A percentile compares a stretch with the other conserved stretches of the same genome.
Evolutionary conservation across 2,888 invertebrate species (phyloP).

Genomic region (Callyntrura sp.): DNA sequence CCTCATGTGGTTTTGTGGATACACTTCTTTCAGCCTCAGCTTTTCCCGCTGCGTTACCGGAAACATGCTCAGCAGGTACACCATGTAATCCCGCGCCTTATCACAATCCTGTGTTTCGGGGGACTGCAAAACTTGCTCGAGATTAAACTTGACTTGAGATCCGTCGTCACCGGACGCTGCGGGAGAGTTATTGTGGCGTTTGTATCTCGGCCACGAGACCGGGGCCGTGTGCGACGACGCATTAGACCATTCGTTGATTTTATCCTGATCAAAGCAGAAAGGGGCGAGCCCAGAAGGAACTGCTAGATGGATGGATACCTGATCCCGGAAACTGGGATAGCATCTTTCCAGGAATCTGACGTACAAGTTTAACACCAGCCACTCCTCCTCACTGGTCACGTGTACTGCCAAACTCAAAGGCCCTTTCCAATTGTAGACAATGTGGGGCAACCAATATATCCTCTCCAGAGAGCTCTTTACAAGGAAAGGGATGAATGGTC

Average conservation of each 20-base stretch:
- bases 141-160: constrained; percentile 45
- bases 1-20: constrained; percentile 95
- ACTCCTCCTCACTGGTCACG: constrained; percentile 86
- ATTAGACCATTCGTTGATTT: constrained; percentile 56
- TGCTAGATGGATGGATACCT: constrained; percentile 91
- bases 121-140: constrained; percentile 41
- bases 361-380: constrained; percentile 69
- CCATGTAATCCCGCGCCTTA: constrained; percentile 55
- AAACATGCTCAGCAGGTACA: constrained; percentile 38
- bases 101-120: constrained; percentile 46
- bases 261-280: constrained; percentile 84
- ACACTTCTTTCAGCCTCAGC: constrained; percentile 85
- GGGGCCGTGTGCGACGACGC: background rate
- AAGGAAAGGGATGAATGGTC: background rate
- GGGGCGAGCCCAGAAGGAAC: constrained; percentile 87
- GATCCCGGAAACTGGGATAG: constrained; percentile 71
- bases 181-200: too few relatives aligned
- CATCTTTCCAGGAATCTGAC: constrained; percentile 68
- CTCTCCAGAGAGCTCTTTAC: constrained; percentile 94
- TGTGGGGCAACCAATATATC: constrained; percentile 90
- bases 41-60: constrained; percentile 50
- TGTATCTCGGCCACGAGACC: background rate
- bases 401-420: constrained; percentile 94
- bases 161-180: too few relatives aligned
- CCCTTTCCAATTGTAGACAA: constrained; percentile 93